phyloP scores from a whole-genome alignment of 2,888 invertebrate genomes.

The Scelioninae gen. 1 region DNA sequence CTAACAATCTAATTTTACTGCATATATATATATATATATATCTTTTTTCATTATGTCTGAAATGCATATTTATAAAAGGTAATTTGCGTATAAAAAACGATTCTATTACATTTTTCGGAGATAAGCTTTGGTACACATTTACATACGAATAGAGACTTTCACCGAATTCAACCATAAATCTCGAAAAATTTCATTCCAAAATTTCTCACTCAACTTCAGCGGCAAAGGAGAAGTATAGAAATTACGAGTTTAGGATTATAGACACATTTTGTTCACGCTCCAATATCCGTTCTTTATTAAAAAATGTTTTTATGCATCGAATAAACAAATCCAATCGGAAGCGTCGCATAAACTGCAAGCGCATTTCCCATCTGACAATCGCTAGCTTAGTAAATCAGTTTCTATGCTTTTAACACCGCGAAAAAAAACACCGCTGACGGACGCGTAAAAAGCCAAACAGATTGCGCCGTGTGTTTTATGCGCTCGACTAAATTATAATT shows the following conservation, averaged over 20 bases:
- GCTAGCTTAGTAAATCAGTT: constrained; percentile 52
- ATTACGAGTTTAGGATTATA: constrained; percentile 50
- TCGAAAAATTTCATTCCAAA: constrained; percentile 51
- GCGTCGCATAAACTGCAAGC: constrained; percentile 36
- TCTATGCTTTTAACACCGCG: constrained; percentile 34
- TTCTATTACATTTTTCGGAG: constrained; percentile 49
- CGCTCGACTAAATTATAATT: constrained; percentile 54
- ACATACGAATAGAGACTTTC: constrained; percentile 54
- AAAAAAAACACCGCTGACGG: constrained; percentile 44
- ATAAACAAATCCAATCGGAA: constrained; percentile 56
- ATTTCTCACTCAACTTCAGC: constrained; percentile 50
- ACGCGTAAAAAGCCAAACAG: constrained; percentile 40
- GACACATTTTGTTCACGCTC: constrained; percentile 25
- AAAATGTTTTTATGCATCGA: constrained; percentile 51
- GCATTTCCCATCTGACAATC: constrained; percentile 36
- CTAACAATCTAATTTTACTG: constrained; percentile 7
- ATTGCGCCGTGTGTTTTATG: constrained; percentile 42
- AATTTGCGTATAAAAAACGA: constrained; percentile 50
- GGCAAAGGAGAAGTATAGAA: constrained; percentile 24
- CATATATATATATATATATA: background rate
- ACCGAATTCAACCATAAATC: constrained; percentile 48
- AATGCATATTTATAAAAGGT: constrained; percentile 38
- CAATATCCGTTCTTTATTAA: constrained; percentile 49
- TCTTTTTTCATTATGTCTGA: constrained; percentile 13
- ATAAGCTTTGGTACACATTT: constrained; percentile 50